Percentiles rank a stretch among this genome's conserved stretches.
Conservation (phyloP, 1,140 invertebrate genomes). For the Panulirus ornatus region DNA sequence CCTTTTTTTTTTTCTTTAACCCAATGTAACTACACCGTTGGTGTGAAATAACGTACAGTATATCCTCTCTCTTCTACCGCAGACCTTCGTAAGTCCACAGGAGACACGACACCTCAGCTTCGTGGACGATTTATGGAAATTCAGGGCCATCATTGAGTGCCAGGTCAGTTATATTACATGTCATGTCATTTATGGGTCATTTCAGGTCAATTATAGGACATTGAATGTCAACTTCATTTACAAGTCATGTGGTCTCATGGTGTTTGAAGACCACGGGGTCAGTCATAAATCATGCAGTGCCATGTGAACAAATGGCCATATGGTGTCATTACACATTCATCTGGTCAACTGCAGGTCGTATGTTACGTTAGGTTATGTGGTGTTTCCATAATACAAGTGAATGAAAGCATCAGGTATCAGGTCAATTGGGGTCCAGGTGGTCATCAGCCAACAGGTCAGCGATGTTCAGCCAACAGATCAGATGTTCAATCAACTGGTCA, state of each 20-base stretch:
- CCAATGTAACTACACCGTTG: no score
- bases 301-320: neutral
- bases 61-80: neutral
- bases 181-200: neutral
- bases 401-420: no score
- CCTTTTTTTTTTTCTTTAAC: no score
- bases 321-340: no score
- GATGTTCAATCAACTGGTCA: no score
- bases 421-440: no score
- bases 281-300: neutral
- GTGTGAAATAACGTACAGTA: no score
- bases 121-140: conserved; percentile 78
- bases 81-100: conserved; percentile 76
- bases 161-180: conserved; percentile 77
- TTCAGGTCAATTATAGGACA: conserved; percentile 78
- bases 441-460: no score
- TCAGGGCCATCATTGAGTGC: conserved; percentile 84
- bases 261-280: no score
- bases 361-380: no score
- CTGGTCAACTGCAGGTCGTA: neutral
- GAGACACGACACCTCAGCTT: conserved; percentile 77
- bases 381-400: no score
- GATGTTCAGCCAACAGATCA: no score
- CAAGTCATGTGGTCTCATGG: neutral
- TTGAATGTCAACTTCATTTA: conserved; percentile 73